A percentile compares a stretch with the other conserved stretches of the same genome.
phyloP scores from a whole-genome alignment of 2,113 vertebrate species.

The Notarius quadriscutis region DNA sequence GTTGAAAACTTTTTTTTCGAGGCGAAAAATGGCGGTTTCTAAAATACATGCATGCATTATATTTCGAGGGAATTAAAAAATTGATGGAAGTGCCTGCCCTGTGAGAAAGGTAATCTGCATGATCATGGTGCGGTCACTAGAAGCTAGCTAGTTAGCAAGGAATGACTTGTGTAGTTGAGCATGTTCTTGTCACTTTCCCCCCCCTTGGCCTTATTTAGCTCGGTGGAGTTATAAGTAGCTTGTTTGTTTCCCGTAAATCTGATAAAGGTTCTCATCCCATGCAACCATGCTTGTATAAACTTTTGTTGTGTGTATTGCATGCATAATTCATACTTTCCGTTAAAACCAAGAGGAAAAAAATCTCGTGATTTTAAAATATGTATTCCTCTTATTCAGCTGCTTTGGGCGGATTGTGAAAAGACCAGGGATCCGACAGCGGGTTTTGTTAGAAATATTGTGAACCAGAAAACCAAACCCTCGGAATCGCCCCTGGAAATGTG shows the following conservation, averaged over 20 bases:
- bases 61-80: background rate
- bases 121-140: slow-evolving; percentile 59
- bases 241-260: background rate
- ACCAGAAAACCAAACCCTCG: background rate
- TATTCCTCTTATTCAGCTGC: background rate
- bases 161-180: background rate
- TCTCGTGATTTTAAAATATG: background rate
- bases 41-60: slow-evolving; percentile 6
- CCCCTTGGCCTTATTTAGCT: background rate
- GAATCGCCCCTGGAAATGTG: slow-evolving; percentile 28
- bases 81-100: slow-evolving; percentile 56
- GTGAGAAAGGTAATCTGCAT: slow-evolving; percentile 67
- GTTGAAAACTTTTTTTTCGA: slow-evolving; percentile 70
- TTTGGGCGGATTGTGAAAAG: background rate
- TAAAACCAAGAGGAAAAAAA: background rate
- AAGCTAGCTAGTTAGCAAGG: slow-evolving; percentile 54
- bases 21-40: slow-evolving; percentile 30
- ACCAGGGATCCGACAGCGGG: background rate
- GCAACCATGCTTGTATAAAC: background rate
- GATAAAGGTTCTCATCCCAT: background rate
- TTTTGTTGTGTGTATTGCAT: background rate
- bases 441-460: background rate
- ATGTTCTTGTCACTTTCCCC: background rate
- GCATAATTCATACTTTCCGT: background rate
- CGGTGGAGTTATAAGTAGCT: background rate